Evolutionary conservation across 92 coral and sea anemone genomes (phyloP).

Genomic region (Metridium senile): DNA sequence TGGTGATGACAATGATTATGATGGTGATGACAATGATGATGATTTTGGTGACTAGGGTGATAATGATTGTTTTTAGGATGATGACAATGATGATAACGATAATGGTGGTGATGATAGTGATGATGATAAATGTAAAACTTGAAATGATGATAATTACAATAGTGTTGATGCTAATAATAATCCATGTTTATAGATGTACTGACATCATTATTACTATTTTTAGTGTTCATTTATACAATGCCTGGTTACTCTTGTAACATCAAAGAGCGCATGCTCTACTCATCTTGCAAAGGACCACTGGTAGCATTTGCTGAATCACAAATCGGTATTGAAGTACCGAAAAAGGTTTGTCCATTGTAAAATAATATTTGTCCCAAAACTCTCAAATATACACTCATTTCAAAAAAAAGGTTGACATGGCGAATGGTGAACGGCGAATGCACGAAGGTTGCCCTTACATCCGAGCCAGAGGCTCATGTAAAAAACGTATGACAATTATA

Average conservation of each 20-base stretch:
- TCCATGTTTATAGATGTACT: background rate
- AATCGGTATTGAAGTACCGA: slow-evolving; percentile 69
- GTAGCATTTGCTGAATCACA: slow-evolving; percentile 71
- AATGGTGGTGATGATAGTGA: background rate
- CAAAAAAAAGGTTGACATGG: too few relatives aligned
- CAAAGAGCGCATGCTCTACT: slow-evolving; percentile 95
- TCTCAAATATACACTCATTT: too few relatives aligned
- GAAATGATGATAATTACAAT: background rate
- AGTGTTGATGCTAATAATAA: too few relatives aligned
- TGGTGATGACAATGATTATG: background rate
- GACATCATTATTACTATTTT: background rate
- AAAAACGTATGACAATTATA: too few relatives aligned
- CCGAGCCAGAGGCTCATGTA: too few relatives aligned
- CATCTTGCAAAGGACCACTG: slow-evolving; percentile 94
- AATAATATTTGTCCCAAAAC: too few relatives aligned
- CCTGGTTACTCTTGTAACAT: slow-evolving; percentile 90
- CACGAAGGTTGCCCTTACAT: too few relatives aligned
- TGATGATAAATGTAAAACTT: background rate
- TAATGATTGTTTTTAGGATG: too few relatives aligned
- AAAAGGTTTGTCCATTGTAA: slow-evolving; percentile 56
- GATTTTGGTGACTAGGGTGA: too few relatives aligned
- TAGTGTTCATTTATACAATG: slow-evolving; percentile 96
- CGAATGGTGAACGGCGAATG: too few relatives aligned
- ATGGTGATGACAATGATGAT: background rate
- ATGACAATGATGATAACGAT: background rate